phyloP scores from a whole-genome alignment of 2,888 invertebrate genomes.

The Idaea aversata region DNA sequence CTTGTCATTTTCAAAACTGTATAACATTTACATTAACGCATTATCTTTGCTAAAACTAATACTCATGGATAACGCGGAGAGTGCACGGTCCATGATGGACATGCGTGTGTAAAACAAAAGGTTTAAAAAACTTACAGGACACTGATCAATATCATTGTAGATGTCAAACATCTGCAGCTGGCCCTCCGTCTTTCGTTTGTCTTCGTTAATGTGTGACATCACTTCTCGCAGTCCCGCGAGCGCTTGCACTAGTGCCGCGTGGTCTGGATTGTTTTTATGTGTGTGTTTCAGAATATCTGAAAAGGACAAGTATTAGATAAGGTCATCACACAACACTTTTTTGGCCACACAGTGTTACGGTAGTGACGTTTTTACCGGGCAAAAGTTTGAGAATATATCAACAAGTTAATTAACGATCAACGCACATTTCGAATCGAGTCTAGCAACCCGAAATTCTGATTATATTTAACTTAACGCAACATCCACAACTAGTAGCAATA shows the following conservation, averaged over 20 bases:
- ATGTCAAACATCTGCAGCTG: constrained; percentile 98
- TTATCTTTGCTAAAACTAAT: no score
- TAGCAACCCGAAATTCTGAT: no score
- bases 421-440: no score
- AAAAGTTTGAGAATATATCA: neutral
- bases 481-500: neutral
- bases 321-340: neutral
- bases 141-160: constrained; percentile 98
- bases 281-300: constrained; percentile 96
- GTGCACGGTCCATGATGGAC: no score
- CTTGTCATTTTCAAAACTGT: neutral
- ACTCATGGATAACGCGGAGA: no score
- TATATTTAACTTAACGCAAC: no score
- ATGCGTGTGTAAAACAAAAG: constrained; percentile 8
- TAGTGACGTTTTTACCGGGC: neutral
- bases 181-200: constrained; percentile 97
- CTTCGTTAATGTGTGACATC: constrained; percentile 98
- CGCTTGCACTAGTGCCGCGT: constrained; percentile 90
- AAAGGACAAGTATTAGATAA: constrained; percentile 28
- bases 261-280: constrained; percentile 92
- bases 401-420: neutral
- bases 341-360: neutral
- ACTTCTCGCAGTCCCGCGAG: constrained; percentile 94
- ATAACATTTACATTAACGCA: no score
- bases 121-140: constrained; percentile 84